Base-by-base conservation (phyloP, 2,113 vertebrate genomes). In the Podiceps cristatus region DNA sequence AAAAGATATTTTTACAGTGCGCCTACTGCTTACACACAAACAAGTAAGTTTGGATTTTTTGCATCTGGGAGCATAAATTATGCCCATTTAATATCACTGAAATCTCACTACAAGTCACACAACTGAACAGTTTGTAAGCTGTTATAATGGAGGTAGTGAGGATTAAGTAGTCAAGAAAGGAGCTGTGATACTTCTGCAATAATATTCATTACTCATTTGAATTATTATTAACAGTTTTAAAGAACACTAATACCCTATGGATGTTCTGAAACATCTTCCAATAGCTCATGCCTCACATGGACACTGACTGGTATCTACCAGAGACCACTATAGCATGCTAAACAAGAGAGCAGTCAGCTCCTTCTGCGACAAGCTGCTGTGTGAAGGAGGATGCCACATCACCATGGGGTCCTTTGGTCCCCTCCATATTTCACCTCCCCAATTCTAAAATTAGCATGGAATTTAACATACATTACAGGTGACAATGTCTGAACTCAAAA, bases 341-440 rank as follows among this genome's bases (percentile, higher is more conserved):
- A n/a, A 27, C 18, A 73, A 42, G 10, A 53, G 50, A 7, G 24
- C 33, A 44, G 55, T 7, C 37, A 40, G 40, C 45, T 73, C 24
- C 42, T 63, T 8, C 72, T 37, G 37, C 22, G 50, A 37, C 0
- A 0, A 71, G 79, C 75, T 62, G 42, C 56, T 16, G 20, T 2
- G 13, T 13, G 42, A 58, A 82, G 9, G 33, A 22, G 17, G 86
- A 68, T 1, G 7, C 9, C 1, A 1, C 22, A 3, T 18, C 13
- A 14, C 2, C 0, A 2, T 2, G 18, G 22, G 13, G 27, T 6
- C 28, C 47, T 59, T 5, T 11, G 14, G 28, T 44, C 44, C 11
- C 58, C 4, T 33, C 23, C 47, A 44, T 0, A 2, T 53, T 71
- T 56, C 33, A 37, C 45, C 27, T 23, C 28, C 35, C 23, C 75